phyloP scores from a whole-genome alignment of 2,797 vertebrate species.

The Crenuchus spilurus region DNA sequence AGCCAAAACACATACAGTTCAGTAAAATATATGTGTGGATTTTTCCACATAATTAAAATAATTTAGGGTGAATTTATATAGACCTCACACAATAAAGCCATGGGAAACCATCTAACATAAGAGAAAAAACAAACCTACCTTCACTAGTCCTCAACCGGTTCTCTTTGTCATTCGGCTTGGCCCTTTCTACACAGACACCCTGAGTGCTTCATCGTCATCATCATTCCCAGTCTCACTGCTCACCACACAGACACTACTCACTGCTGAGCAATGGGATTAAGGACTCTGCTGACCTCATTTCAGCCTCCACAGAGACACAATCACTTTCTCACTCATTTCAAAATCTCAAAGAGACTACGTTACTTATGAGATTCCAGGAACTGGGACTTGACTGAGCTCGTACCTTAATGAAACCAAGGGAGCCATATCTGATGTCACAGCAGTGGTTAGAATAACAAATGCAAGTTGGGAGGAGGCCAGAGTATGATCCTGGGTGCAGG shows the following conservation, averaged over 20 bases:
- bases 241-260: constrained; percentile 37
- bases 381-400: constrained; percentile 61
- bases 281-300: constrained; percentile 47
- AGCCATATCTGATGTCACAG: constrained; percentile 74
- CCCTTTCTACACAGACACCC: constrained; percentile 41
- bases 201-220: constrained; percentile 41
- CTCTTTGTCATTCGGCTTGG: constrained; percentile 39
- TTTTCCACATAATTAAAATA: constrained; percentile 71
- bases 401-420: constrained; percentile 69
- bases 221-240: constrained; percentile 44
- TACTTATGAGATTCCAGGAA: constrained; percentile 57
- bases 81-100: constrained; percentile 71
- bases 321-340: constrained; percentile 42
- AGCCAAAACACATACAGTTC: constrained; percentile 71
- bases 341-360: constrained; percentile 43
- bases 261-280: constrained; percentile 35
- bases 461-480: constrained; percentile 71
- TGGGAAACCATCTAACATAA: constrained; percentile 30
- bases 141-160: constrained; percentile 47
- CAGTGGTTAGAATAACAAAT: constrained; percentile 73
- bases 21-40: constrained; percentile 66
- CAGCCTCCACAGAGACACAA: constrained; percentile 45
- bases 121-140: constrained; percentile 65
- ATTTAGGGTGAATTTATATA: constrained; percentile 57
- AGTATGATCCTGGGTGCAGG: constrained; percentile 76